Percentiles rank a stretch among this genome's conserved stretches.
phyloP scores from a whole-genome alignment of 2,888 invertebrate species.

The Tortrix viridana region DNA sequence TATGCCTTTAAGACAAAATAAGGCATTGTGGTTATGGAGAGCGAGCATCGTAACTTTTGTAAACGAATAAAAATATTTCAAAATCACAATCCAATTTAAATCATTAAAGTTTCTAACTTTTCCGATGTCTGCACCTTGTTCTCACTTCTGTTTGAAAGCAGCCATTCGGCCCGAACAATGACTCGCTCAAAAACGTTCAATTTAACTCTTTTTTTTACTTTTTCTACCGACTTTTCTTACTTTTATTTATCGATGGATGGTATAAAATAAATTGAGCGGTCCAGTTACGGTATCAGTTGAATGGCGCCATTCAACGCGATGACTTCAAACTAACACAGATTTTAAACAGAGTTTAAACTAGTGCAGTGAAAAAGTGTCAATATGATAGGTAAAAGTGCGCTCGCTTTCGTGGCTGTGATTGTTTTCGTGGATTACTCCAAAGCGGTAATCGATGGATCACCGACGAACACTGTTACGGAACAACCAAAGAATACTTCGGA shows the following conservation, averaged over 20 bases:
- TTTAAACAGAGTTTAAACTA: slow-evolving; percentile 38
- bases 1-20: too few relatives aligned
- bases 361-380: slow-evolving; percentile 57
- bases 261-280: slow-evolving; percentile 73
- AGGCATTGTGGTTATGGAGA: too few relatives aligned
- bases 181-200: slow-evolving; percentile 48
- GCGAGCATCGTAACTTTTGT: too few relatives aligned
- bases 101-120: slow-evolving; percentile 56
- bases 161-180: slow-evolving; percentile 59
- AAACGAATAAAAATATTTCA: background rate
- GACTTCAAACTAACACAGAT: slow-evolving; percentile 45
- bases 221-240: slow-evolving; percentile 53
- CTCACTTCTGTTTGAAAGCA: slow-evolving; percentile 63
- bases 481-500: slow-evolving; percentile 50
- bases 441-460: slow-evolving; percentile 63
- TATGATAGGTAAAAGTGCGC: slow-evolving; percentile 63
- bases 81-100: slow-evolving; percentile 31
- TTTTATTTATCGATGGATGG: slow-evolving; percentile 59
- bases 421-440: slow-evolving; percentile 53
- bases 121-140: slow-evolving; percentile 51
- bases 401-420: slow-evolving; percentile 51
- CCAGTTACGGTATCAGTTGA: slow-evolving; percentile 59
- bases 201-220: slow-evolving; percentile 65
- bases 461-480: slow-evolving; percentile 54
- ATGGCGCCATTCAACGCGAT: slow-evolving; percentile 60